A percentile compares a stretch with the other conserved stretches of the same genome.
Conservation (phyloP, 2,797 vertebrate species). For the Eulemur rubriventer region DNA sequence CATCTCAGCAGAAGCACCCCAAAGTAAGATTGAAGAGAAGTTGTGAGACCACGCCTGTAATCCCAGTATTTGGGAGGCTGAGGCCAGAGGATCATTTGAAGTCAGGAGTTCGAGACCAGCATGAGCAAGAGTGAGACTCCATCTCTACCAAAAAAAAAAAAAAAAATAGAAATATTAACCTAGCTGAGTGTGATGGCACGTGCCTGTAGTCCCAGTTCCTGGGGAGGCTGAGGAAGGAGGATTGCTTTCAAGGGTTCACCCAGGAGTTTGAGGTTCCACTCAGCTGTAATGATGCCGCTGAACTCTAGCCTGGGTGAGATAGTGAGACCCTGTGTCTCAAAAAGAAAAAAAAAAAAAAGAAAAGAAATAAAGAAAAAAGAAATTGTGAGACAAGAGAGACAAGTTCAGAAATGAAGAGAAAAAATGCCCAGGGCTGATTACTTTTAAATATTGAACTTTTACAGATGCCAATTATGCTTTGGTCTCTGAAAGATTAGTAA, state of each 20-base stretch:
- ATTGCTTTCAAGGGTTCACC: neutral
- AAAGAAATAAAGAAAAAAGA: neutral
- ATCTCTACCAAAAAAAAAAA: neutral
- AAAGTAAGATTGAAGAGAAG: neutral
- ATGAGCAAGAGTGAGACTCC: neutral
- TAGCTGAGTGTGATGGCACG: neutral
- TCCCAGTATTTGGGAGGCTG: neutral
- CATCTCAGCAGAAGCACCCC: neutral
- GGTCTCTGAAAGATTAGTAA: constrained; percentile 59
- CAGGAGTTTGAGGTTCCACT: neutral
- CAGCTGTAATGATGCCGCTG: neutral
- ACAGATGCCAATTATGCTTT: constrained; percentile 60
- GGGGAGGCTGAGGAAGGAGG: neutral
- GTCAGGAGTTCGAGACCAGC: neutral
- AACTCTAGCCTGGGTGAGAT: neutral
- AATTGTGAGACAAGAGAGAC: neutral
- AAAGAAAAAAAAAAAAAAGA: neutral
- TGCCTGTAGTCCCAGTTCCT: neutral
- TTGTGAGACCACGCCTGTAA: neutral
- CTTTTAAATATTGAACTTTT: constrained; percentile 4
- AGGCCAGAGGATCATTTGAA: neutral
- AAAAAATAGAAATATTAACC: neutral
- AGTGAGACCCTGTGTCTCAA: neutral
- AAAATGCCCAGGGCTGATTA: neutral
- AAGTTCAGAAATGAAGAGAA: neutral